Evolutionary conservation across 1,140 invertebrate species (phyloP), one percentile per base, ranked within the genome.

Genomic region (Aethina tumida): DNA sequence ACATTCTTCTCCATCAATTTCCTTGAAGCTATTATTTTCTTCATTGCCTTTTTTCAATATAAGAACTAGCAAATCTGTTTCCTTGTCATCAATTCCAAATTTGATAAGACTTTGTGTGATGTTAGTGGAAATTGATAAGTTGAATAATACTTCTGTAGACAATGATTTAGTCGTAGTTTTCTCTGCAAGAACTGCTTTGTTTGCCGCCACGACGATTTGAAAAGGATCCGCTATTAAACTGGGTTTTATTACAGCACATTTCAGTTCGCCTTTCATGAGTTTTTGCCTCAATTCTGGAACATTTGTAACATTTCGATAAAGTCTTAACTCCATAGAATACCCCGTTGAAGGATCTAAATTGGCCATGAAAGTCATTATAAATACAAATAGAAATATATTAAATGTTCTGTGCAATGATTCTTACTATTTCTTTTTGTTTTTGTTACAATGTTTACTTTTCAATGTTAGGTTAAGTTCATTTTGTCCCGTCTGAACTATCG

Each of bases 81-180:
- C 70, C 4, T 49, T 53, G 15, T 74, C 70, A 25, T 66, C 60
- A 30, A 77, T 66, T 7, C 77, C 75, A 62, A 81, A 81, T 40
- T 65, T 73, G 9, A 53, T 59, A 21, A 83, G 55, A 29, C 78
- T 75, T 45, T 72, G 67, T 2, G 69, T 66, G 39, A 81, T 80
- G 49, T 79, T 81, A 52, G 74, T 79, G 0, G 73, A 72, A 9
- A 72, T 51, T 0, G 78, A 81, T 24, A 83, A 60, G 53, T 72
- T 77, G 48, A 70, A 82, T 15, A 83, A 49, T 22, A 81, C 68
- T 64, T 83, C 80, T 0, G 74, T 73, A 47, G 66, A 72, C 1
- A 81, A 47, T 14, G 61, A 71, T 47, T 66, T 71, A 2, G 79
- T 82, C 0, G 67, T 68, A 50, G 81, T 59, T 34, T 67, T 69